Evolutionary conservation across 2,113 vertebrate genomes (phyloP).

Genomic region (Anthoscopus minutus): DNA sequence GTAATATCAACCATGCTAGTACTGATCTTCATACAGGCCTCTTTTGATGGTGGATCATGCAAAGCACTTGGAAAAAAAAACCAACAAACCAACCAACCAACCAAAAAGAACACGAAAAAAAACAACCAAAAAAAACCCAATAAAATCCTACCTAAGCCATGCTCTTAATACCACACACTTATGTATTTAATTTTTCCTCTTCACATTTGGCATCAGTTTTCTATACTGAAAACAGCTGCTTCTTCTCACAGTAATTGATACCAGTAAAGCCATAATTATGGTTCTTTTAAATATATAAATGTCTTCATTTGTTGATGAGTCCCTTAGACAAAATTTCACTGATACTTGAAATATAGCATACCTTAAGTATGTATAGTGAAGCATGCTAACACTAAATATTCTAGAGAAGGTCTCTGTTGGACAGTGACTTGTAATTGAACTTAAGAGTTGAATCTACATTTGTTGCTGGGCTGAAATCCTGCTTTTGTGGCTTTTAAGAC

Average conservation of each 20-base stretch:
- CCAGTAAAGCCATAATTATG: background rate
- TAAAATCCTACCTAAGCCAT: background rate
- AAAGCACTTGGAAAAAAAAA: background rate
- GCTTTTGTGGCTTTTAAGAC: background rate
- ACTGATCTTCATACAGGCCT: background rate
- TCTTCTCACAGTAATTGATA: background rate
- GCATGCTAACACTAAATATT: background rate
- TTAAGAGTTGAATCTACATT: background rate
- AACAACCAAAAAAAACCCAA: background rate
- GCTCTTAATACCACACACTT: background rate
- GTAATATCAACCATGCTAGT: background rate
- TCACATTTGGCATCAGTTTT: background rate
- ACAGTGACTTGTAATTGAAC: background rate
- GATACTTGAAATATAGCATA: background rate
- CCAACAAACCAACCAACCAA: background rate
- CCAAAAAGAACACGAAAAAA: background rate
- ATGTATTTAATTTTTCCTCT: background rate
- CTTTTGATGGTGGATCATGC: background rate
- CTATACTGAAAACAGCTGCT: background rate
- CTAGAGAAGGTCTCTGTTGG: background rate
- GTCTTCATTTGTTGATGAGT: background rate
- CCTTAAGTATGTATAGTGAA: background rate
- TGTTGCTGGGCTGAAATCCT: background rate
- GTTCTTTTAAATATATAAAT: background rate
- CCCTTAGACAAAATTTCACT: background rate